These are phyloP conservation scores for Hoplostethus mediterraneus DNA, from an alignment of 2,797 vertebrate species.

Conservation along the genomic window DNA sequence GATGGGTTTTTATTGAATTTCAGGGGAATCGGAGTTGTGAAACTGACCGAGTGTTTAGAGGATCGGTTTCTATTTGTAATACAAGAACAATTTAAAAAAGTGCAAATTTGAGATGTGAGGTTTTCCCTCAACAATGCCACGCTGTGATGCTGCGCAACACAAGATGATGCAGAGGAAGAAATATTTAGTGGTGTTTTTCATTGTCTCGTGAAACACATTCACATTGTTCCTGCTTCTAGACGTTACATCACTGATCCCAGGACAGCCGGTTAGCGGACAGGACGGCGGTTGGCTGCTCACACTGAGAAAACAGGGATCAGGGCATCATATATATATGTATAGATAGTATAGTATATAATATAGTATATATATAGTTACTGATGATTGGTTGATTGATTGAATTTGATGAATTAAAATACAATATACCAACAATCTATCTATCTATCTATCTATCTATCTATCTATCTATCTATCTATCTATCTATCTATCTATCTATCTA, in stretches of 20 bases:
- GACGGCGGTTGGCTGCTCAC: constrained; percentile 25
- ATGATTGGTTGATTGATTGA: neutral
- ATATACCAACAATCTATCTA: too few relatives aligned
- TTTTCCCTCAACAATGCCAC: constrained; percentile 17
- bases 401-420: too few relatives aligned
- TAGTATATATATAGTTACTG: neutral
- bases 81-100: too few relatives aligned
- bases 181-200: constrained; percentile 9
- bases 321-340: constrained; percentile 15
- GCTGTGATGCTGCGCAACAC: constrained; percentile 14
- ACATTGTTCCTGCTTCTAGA: constrained; percentile 45
- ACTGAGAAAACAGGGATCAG: constrained; percentile 6
- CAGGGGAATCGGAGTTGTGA: neutral
- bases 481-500: too few relatives aligned
- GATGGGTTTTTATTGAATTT: neutral
- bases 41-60: too few relatives aligned
- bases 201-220: constrained; percentile 46
- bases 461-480: too few relatives aligned
- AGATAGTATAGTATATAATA: too few relatives aligned
- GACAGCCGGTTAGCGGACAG: neutral
- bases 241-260: constrained; percentile 39
- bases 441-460: too few relatives aligned
- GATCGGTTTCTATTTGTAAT: too few relatives aligned
- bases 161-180: constrained; percentile 17
- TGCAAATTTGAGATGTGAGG: neutral